A percentile compares a stretch with the other conserved stretches of the same genome.
Conservation (phyloP, 2,113 vertebrate species). For the Halichoerus grypus region DNA sequence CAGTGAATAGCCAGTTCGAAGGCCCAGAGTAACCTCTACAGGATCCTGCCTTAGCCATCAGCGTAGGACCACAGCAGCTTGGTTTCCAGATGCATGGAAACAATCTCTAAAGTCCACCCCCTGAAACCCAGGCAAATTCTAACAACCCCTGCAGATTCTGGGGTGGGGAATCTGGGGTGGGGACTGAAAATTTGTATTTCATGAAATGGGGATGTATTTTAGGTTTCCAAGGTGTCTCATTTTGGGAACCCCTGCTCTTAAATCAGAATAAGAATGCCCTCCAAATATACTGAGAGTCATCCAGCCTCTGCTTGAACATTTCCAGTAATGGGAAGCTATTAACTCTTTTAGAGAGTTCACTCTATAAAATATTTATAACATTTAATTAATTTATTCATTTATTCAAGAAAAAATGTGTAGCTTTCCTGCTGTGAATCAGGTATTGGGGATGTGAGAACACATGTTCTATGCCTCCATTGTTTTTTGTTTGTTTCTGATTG, state of each 20-base stretch:
- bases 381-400: slow-evolving; percentile 80
- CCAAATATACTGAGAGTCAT: slow-evolving; percentile 36
- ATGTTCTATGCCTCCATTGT: not conserved
- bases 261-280: slow-evolving; percentile 67
- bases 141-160: not conserved
- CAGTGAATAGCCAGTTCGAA: not conserved
- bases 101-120: not conserved
- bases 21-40: fast-evolving
- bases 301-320: slow-evolving; percentile 56
- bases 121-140: not conserved
- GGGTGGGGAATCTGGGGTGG: not conserved
- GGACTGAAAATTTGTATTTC: slow-evolving; percentile 8
- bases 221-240: slow-evolving; percentile 47
- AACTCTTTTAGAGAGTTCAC: slow-evolving; percentile 66
- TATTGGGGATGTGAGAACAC: not conserved
- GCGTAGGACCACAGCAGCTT: not conserved
- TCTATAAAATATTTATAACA: slow-evolving; percentile 75
- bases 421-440: slow-evolving; percentile 49
- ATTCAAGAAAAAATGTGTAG: slow-evolving; percentile 67
- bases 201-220: not conserved
- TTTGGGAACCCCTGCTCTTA: slow-evolving; percentile 49
- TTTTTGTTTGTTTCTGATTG: slow-evolving; percentile 43
- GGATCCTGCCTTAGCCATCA: not conserved
- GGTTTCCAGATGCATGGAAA: not conserved
- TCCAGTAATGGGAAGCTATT: slow-evolving; percentile 55